Evolutionary conservation across 2,113 vertebrate genomes (phyloP).

Genomic region (Seriola aureovittata): DNA sequence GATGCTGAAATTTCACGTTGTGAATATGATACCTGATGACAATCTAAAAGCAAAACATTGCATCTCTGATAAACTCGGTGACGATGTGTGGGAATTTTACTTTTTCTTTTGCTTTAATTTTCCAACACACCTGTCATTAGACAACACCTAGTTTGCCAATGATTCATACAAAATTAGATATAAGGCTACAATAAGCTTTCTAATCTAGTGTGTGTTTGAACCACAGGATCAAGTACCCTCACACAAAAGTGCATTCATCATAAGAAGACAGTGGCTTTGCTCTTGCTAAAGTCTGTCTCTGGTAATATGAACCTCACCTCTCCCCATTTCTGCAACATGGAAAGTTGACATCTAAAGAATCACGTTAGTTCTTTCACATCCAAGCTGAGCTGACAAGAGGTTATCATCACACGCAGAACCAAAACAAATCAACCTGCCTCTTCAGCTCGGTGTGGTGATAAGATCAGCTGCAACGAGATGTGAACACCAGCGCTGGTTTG

Average conservation of each 20-base stretch:
- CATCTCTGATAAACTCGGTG: neutral
- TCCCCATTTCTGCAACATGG: constrained; percentile 6
- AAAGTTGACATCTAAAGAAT: constrained; percentile 18
- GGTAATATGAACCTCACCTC: constrained; percentile 8
- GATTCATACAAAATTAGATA: neutral
- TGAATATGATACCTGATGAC: neutral
- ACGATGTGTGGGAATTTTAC: neutral
- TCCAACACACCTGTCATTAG: neutral
- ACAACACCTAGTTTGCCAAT: neutral
- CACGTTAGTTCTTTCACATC: neutral
- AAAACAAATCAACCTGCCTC: constrained; percentile 53
- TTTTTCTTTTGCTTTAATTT: neutral
- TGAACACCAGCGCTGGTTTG: neutral
- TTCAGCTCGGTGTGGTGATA: constrained; percentile 49
- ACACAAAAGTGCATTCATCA: neutral
- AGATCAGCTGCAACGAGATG: constrained; percentile 32
- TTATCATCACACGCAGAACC: constrained; percentile 52
- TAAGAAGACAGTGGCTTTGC: neutral
- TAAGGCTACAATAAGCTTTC: neutral
- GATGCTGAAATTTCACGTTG: neutral
- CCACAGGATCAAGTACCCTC: no score
- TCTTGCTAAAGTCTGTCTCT: neutral
- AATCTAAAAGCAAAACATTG: neutral
- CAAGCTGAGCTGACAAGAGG: constrained; percentile 23
- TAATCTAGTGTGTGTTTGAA: neutral